phyloP scores from a whole-genome alignment of 2,888 invertebrate genomes.

The Rhorus exstirpatorius region DNA sequence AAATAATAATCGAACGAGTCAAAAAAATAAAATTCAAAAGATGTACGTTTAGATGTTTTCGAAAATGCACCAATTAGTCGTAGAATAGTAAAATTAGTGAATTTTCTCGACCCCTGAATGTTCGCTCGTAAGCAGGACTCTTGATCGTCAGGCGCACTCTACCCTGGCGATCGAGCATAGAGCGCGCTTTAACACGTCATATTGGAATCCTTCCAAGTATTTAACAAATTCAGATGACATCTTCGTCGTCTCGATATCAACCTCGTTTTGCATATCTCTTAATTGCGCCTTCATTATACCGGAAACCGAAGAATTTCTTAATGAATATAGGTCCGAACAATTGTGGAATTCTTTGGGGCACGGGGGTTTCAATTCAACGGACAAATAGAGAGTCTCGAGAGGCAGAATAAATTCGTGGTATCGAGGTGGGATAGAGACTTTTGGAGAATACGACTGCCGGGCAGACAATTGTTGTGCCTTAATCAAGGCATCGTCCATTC shows the following conservation, averaged over 20 bases:
- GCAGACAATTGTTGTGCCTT: constrained; percentile 55
- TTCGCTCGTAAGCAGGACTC: background rate
- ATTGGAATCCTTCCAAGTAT: constrained; percentile 81
- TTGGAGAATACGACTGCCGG: background rate
- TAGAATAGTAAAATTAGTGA: no score
- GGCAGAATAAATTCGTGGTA: background rate
- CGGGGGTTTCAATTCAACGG: background rate
- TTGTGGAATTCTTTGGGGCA: constrained; percentile 69
- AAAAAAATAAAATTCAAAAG: no score
- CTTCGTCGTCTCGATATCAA: constrained; percentile 76
- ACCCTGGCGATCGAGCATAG: background rate
- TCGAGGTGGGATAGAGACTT: background rate
- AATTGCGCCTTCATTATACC: constrained; percentile 81
- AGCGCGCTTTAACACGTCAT: constrained; percentile 72
- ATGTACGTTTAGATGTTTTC: no score
- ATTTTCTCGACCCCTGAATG: background rate
- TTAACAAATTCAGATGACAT: constrained; percentile 80
- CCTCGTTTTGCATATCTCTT: constrained; percentile 82
- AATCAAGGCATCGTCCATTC: constrained; percentile 27
- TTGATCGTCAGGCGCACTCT: background rate
- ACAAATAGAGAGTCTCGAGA: background rate
- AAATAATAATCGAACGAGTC: no score
- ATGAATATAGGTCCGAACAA: constrained; percentile 78
- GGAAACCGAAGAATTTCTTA: constrained; percentile 78
- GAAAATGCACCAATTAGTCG: no score